Evolutionary conservation across 2,113 vertebrate genomes (phyloP).

Genomic region (Paramisgurnus dabryanus): DNA sequence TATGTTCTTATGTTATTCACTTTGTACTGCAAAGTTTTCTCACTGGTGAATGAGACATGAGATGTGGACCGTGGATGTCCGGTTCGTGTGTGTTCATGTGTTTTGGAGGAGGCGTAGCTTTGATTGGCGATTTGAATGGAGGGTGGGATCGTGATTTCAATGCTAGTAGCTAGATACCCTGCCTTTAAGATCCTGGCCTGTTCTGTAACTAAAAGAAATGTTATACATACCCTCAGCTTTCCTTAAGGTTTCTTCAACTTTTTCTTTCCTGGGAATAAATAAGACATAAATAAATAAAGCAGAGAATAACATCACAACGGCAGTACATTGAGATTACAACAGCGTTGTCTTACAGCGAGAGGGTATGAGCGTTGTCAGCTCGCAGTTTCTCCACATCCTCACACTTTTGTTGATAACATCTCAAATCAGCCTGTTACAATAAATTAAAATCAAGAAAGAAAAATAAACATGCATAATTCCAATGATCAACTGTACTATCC

Average conservation of each 20-base stretch:
- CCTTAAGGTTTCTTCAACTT: slow-evolving; percentile 82
- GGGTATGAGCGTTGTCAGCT: slow-evolving; percentile 76
- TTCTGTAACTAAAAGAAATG: not conserved
- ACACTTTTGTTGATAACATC: slow-evolving; percentile 76
- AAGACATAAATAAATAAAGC: not conserved
- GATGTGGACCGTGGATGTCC: too few species aligned
- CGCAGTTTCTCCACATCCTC: slow-evolving; percentile 79
- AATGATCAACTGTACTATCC: not conserved
- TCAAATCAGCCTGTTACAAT: slow-evolving; percentile 76
- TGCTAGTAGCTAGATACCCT: too few species aligned
- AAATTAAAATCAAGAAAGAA: not conserved
- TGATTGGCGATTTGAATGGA: too few species aligned
- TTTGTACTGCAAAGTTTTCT: too few species aligned
- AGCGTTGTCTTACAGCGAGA: slow-evolving; percentile 76
- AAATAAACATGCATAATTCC: not conserved
- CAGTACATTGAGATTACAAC: not conserved
- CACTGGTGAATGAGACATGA: too few species aligned
- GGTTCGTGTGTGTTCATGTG: too few species aligned
- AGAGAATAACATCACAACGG: not conserved
- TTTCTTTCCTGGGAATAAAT: slow-evolving; percentile 77
- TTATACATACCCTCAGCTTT: slow-evolving; percentile 81
- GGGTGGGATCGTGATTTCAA: too few species aligned
- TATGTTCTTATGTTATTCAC: too few species aligned
- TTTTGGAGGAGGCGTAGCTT: too few species aligned
- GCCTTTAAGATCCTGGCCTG: too few species aligned